Evolutionary conservation across 2,797 vertebrate genomes (phyloP), one percentile per base, ranked within the genome.

Genomic region (Sebastes vulpes): DNA sequence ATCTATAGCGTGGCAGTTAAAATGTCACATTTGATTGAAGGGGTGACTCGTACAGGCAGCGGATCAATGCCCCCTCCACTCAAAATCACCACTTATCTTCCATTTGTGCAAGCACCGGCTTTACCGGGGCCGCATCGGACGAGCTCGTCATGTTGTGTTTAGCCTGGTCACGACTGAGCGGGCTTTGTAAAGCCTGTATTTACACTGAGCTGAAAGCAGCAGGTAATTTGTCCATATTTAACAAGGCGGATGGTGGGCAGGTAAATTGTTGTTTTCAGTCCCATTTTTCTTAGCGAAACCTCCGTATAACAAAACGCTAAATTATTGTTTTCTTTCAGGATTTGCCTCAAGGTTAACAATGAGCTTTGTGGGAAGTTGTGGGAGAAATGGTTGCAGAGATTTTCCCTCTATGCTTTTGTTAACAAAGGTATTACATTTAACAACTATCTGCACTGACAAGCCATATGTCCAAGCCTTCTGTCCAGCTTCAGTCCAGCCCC

Each of bases 231-330:
- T 72, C 50, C 28, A 50, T 70, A 84, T 75, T 68, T 38, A 82
- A 79, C 54, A 25, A 52, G 20, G 14, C 3, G 16, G 48, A 32
- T 12, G 57, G 72, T 54, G 32, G 65, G 72, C 82, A 85, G 80
- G 78, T 89, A 81, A 85, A 88, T 81, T 81, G 71, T 52, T 85
- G 73, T 84, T 91, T 84, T 84, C 61, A 4, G 12, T 74, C 28
- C 29, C 2, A 6, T 77, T 85, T 65, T 25, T 38, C 66, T 53
- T 12, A 6, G 61, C n/a, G 25, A 69, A 6, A 6, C 46, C 46
- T 9, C 46, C 16, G 12, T 12, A 29, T 9, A 78, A 75, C 25
- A 83, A 79, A 76, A 73, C 72, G 29, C 23, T 28, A 63, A 81
- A 85, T 79, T 61, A 77, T 64, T 66, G 70, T 84, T 83, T 76